phyloP scores from a whole-genome alignment of 2,888 invertebrate genomes.

The Leptothorax acervorum region DNA sequence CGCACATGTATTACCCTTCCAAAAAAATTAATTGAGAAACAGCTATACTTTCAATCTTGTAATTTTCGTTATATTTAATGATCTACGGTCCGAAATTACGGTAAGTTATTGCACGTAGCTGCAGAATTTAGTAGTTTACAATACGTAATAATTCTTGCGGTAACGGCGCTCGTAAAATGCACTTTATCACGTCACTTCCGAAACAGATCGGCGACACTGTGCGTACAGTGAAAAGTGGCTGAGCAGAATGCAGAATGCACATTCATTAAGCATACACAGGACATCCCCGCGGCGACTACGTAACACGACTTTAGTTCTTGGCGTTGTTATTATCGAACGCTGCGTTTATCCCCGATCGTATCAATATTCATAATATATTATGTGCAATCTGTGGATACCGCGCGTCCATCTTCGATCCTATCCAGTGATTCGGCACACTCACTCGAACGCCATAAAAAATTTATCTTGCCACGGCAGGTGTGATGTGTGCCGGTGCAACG shows the following conservation, averaged over 20 bases:
- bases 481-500: slow-evolving; percentile 14
- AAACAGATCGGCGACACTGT: slow-evolving; percentile 5
- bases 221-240: not conserved
- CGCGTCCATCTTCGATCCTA: slow-evolving; percentile 1
- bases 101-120: slow-evolving; percentile 8
- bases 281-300: not conserved
- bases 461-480: slow-evolving; percentile 35
- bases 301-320: slow-evolving; percentile 34
- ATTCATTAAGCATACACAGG: not conserved
- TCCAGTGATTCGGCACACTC: not conserved
- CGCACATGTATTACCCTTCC: not conserved
- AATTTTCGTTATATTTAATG: not conserved
- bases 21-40: not conserved
- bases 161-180: slow-evolving; percentile 28
- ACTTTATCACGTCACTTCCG: slow-evolving; percentile 30
- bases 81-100: not conserved
- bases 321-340: slow-evolving; percentile 12
- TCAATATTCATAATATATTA: slow-evolving; percentile 49
- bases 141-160: slow-evolving; percentile 22
- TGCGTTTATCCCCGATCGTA: not conserved
- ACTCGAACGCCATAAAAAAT: slow-evolving; percentile 40
- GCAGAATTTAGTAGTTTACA: slow-evolving; percentile 26
- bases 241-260: slow-evolving; percentile 15
- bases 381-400: not conserved
- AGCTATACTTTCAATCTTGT: not conserved